phyloP scores from a whole-genome alignment of 2,113 vertebrate species.

The Indicator maculatus region DNA sequence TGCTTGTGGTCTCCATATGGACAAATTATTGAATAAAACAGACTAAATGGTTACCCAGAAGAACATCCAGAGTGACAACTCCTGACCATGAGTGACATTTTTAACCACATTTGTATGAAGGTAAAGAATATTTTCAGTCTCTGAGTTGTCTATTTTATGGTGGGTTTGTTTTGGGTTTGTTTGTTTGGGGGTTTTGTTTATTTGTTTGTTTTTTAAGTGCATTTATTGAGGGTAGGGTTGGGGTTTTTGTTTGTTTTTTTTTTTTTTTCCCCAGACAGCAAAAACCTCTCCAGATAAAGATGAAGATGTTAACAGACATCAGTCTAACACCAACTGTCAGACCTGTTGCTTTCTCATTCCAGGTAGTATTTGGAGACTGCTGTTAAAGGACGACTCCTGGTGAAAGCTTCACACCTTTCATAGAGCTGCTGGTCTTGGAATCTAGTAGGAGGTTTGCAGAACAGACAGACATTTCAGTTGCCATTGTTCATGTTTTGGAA shows the following conservation, averaged over 20 bases:
- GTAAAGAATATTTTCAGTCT: not conserved
- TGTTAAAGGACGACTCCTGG: not conserved
- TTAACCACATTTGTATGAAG: not conserved
- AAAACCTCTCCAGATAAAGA: not conserved
- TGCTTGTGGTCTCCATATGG: not conserved
- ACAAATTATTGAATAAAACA: not conserved
- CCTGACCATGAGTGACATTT: not conserved
- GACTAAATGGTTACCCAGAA: not conserved
- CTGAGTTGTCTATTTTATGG: not conserved
- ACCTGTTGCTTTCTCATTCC: not conserved
- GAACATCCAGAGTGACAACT: not conserved
- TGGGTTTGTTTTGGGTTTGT: not conserved
- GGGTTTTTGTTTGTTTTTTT: too few species aligned
- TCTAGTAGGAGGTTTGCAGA: not conserved
- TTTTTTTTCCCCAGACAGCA: not conserved
- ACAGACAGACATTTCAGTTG: not conserved
- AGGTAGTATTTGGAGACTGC: not conserved
- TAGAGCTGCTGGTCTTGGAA: accelerated
- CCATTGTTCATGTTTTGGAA: not conserved
- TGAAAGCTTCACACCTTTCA: not conserved
- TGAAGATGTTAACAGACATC: not conserved
- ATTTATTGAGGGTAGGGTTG: accelerated
- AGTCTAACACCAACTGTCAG: not conserved
- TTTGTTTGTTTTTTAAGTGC: not conserved
- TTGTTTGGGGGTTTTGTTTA: too few species aligned